phyloP scores from a whole-genome alignment of 2,113 vertebrate genomes.

The Indicator maculatus region DNA sequence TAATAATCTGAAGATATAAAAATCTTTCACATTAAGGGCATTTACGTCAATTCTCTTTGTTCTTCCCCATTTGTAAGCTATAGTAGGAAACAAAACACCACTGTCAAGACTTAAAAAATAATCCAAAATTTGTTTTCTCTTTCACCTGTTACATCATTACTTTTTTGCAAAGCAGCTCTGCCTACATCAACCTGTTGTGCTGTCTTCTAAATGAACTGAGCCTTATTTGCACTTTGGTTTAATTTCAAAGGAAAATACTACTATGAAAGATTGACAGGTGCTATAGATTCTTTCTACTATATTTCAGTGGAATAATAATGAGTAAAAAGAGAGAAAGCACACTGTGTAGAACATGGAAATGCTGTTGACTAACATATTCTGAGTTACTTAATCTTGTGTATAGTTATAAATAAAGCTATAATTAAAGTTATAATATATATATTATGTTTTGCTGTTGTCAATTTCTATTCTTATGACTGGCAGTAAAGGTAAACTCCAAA shows the following conservation, averaged over 20 bases:
- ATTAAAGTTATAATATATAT: background rate
- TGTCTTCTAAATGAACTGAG: background rate
- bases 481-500: background rate
- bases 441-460: background rate
- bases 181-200: conserved; percentile 16
- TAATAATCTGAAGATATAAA: background rate
- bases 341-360: background rate
- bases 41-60: background rate
- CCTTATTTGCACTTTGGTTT: background rate
- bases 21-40: background rate
- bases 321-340: background rate
- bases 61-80: background rate
- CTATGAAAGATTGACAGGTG: background rate
- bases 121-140: background rate
- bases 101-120: background rate
- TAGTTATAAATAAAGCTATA: background rate
- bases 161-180: background rate
- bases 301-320: background rate
- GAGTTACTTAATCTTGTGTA: background rate
- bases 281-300: background rate
- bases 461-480: background rate
- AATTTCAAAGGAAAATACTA: conserved; percentile 16
- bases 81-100: background rate
- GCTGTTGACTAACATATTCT: background rate
- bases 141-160: conserved; percentile 42